Conservation (phyloP, 2,113 vertebrate genomes). For the Pontoporia blainvillei region DNA sequence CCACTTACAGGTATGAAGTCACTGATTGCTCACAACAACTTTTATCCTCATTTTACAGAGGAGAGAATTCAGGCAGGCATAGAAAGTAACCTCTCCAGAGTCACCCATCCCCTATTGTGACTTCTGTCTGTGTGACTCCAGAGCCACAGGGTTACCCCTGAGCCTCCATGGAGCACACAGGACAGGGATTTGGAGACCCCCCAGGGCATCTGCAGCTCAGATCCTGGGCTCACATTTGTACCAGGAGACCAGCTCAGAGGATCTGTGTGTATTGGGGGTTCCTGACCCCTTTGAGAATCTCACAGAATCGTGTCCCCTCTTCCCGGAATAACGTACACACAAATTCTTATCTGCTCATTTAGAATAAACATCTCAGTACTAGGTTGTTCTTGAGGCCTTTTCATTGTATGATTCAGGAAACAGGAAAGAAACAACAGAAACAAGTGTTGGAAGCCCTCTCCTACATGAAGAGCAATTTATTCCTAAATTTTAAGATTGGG, state of each 20-base stretch:
- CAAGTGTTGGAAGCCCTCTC: background rate
- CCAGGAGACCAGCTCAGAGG: background rate
- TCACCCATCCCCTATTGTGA: background rate
- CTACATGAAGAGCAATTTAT: fast-evolving
- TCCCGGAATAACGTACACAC: background rate
- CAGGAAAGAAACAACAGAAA: background rate
- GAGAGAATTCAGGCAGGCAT: background rate
- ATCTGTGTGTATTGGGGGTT: background rate
- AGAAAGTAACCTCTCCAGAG: background rate
- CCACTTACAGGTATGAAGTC: background rate
- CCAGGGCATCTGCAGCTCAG: background rate
- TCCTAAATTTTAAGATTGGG: background rate
- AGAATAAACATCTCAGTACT: background rate
- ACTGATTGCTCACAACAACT: background rate
- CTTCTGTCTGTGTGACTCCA: background rate
- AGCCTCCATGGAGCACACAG: background rate
- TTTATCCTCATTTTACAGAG: background rate
- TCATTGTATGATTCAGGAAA: background rate
- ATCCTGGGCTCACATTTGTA: background rate
- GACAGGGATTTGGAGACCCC: background rate
- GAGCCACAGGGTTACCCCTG: background rate
- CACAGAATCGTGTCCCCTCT: background rate
- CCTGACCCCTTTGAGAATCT: background rate
- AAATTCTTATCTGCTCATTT: background rate
- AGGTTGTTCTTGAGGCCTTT: background rate